Base-by-base conservation (phyloP, 2,113 vertebrate genomes). In the Serilophus lunatus region DNA sequence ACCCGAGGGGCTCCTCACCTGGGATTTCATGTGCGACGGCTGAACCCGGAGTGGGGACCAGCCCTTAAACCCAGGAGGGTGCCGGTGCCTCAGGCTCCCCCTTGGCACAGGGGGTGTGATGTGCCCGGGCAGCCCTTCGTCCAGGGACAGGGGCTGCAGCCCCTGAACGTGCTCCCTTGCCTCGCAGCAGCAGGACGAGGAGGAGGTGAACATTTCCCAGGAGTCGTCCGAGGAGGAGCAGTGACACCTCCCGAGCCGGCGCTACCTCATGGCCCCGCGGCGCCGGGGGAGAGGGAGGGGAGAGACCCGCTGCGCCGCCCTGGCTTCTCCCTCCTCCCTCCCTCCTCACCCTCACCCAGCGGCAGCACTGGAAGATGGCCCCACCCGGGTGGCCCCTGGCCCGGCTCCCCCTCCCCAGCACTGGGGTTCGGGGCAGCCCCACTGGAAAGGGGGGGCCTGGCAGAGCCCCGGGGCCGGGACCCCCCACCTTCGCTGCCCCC, bases 161-260 rank as follows among this genome's bases (percentile, higher is more conserved):
- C 59, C 64, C 59, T 2, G 24, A 76, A 61, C 29, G 5, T 8
- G 0, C 84, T 68, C 79, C 44, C 14, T 90, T 88, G 75, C 66
- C 78, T 68, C 54, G 3, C 97, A 99, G 99, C 98, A 99, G 97
- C 99, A 99, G 93, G 99, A 97, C 35, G 98, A 98, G 88, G 98
- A 99, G 50, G 98, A 98, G 95, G 99, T 99, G 92, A 98, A 98
- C 95, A 98, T 98, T 80, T 99, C 99, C 56, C 98, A 99, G 98
- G 98, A 99, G 91, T 99, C 99, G 72, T 99, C 99, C 5, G 99
- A 99, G 96, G 99, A 99, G 95, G 99, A 99, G 97, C 98, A 99
- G 98, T 99, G 99, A 99, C 95, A 71, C 96, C 76, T 94, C 88
- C 82, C 65, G 47, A 90, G 96, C 96, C 92, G 96, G 95, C 96